Percentiles rank a stretch among this genome's conserved stretches.
These are phyloP conservation scores for Zaprionus ornatus DNA, from an alignment of 1,140 invertebrate genomes.

Conservation along the genomic window DNA sequence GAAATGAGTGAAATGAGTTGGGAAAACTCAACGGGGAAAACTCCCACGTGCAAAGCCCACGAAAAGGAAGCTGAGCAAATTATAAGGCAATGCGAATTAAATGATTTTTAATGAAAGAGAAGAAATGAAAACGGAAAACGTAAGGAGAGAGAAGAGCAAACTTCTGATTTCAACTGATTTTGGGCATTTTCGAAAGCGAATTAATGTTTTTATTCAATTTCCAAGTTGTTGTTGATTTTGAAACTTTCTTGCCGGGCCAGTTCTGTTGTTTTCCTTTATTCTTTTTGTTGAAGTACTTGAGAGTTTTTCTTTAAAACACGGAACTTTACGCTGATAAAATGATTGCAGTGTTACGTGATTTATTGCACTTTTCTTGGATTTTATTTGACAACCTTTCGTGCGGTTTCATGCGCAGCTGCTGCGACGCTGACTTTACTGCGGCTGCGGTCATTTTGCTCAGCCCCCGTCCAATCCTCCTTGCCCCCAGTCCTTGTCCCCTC, in stretches of 20 bases:
- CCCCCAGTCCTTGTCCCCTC: too few relatives aligned
- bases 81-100: conserved; percentile 33
- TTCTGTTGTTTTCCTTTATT: not conserved
- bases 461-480: not conserved
- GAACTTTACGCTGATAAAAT: conserved; percentile 47
- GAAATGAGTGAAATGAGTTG: conserved; percentile 16
- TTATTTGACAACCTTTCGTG: conserved; percentile 76
- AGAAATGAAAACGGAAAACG: not conserved
- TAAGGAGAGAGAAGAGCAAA: not conserved
- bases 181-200: conserved; percentile 5
- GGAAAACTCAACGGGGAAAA: not conserved
- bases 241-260: not conserved
- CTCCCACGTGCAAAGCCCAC: not conserved
- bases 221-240: conserved; percentile 1
- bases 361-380: conserved; percentile 70
- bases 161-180: not conserved
- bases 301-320: not conserved
- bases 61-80: conserved; percentile 24
- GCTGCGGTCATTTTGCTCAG: conserved; percentile 23
- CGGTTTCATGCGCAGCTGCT: conserved; percentile 36
- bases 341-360: conserved; percentile 67
- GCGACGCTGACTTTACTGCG: conserved; percentile 11
- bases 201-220: conserved; percentile 47
- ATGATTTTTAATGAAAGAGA: conserved; percentile 39
- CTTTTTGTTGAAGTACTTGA: not conserved